Percentiles rank a stretch among this genome's conserved stretches.
phyloP scores from a whole-genome alignment of 2,797 vertebrate species.

The Pseudomugil gertrudae region DNA sequence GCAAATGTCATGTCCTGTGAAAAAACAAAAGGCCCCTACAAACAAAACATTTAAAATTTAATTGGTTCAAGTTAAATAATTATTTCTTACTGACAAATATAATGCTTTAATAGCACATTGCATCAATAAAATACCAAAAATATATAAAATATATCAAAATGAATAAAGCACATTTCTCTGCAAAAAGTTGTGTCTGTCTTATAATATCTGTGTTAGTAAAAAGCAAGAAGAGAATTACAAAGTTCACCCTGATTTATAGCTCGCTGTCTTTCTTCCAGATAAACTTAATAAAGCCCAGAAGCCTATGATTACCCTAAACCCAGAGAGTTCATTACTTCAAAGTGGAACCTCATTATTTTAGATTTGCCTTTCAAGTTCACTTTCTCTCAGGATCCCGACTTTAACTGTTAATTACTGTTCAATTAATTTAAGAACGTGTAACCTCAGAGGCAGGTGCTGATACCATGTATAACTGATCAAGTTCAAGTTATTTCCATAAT shows the following conservation, averaged over 20 bases:
- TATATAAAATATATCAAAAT: no score
- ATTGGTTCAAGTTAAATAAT: no score
- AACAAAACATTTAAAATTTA: background rate
- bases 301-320: constrained; percentile 72
- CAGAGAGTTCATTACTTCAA: constrained; percentile 77
- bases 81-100: no score
- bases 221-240: constrained; percentile 38
- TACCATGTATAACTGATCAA: constrained; percentile 65
- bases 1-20: background rate
- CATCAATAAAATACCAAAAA: no score
- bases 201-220: constrained; percentile 3
- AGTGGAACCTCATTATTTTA: constrained; percentile 78
- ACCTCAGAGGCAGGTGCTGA: constrained; percentile 77
- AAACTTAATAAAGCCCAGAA: constrained; percentile 62
- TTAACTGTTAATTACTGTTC: constrained; percentile 78
- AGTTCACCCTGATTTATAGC: constrained; percentile 32
- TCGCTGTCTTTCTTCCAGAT: constrained; percentile 59
- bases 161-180: background rate
- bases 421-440: constrained; percentile 69
- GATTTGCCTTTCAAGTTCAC: constrained; percentile 79
- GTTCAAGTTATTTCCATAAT: constrained; percentile 65
- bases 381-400: constrained; percentile 70
- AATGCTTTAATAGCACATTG: background rate
- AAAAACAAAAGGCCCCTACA: background rate
- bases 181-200: background rate